These are phyloP conservation scores for Eonycteris spelaea DNA, from an alignment of 2,113 vertebrate genomes.

Conservation along the genomic window DNA sequence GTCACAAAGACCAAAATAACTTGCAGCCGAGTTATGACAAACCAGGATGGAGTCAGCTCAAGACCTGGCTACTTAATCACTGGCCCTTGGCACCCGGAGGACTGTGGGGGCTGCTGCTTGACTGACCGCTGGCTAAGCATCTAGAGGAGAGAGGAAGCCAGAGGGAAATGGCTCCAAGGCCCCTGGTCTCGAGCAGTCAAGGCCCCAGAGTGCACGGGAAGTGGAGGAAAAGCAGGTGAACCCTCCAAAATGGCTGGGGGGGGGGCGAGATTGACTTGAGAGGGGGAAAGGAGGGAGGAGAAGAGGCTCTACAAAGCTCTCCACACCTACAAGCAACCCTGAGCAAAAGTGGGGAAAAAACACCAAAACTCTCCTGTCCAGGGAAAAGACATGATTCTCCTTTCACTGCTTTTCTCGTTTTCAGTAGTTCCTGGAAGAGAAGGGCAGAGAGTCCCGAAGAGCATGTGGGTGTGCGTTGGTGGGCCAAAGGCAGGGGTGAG, in stretches of 20 bases:
- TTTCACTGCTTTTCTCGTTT: background rate
- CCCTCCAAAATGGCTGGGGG: background rate
- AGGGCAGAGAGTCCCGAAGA: background rate
- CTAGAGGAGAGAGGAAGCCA: background rate
- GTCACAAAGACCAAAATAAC: slow-evolving; percentile 62
- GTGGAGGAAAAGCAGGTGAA: background rate
- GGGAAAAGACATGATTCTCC: background rate
- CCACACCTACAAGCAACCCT: background rate
- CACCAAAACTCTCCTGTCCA: background rate
- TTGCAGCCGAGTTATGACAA: slow-evolving; percentile 43
- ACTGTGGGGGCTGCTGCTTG: background rate
- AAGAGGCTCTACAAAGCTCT: background rate
- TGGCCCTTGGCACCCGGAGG: background rate
- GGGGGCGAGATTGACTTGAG: background rate
- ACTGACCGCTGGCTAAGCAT: background rate
- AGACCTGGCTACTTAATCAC: slow-evolving; percentile 60
- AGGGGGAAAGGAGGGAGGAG: background rate
- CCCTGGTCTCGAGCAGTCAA: background rate
- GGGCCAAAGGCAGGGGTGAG: background rate
- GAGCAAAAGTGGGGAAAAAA: background rate
- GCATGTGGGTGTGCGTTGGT: background rate
- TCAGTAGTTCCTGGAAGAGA: background rate
- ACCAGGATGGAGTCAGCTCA: slow-evolving; percentile 49
- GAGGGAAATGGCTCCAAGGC: background rate
- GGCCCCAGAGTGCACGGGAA: background rate